Conservation (phyloP, 2,797 vertebrate species). For the Distichodus sexfasciatus region DNA sequence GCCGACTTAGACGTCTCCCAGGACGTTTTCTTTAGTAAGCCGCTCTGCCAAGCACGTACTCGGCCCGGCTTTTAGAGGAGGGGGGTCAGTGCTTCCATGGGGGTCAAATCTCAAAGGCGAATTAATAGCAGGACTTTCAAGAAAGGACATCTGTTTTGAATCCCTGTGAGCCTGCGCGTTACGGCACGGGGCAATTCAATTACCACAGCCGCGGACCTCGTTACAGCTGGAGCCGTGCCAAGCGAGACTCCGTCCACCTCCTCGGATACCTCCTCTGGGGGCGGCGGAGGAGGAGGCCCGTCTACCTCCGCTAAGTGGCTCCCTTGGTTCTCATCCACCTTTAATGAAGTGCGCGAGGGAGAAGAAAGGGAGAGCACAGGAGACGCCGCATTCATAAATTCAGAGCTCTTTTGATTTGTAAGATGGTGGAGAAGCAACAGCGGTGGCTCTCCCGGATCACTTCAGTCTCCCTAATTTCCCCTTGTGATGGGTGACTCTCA, state of each 20-base stretch:
- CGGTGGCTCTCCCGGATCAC: not conserved
- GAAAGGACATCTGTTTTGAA: conserved; percentile 67
- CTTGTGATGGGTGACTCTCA: not conserved
- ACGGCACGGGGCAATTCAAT: conserved; percentile 60
- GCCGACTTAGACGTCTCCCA: conserved; percentile 20
- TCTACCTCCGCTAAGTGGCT: conserved; percentile 17
- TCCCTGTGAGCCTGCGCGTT: conserved; percentile 60
- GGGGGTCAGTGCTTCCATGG: conserved; percentile 39
- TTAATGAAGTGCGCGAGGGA: conserved; percentile 35
- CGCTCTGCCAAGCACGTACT: conserved; percentile 30
- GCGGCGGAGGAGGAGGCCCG: not conserved
- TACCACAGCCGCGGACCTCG: conserved; percentile 56
- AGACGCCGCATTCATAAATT: conserved; percentile 3
- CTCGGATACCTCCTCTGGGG: conserved; percentile 13
- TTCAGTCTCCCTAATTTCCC: not conserved
- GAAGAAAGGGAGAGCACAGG: not conserved
- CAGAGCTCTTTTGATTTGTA: conserved; percentile 13
- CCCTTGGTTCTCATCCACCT: conserved; percentile 11
- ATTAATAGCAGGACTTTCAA: conserved; percentile 52
- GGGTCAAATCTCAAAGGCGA: conserved; percentile 53
- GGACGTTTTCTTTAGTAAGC: conserved; percentile 28
- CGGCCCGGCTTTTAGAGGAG: conserved; percentile 35
- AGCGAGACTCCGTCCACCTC: conserved; percentile 32
- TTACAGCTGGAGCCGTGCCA: conserved; percentile 60
- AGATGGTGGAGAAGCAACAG: conserved; percentile 20